Conservation (phyloP, 2,797 vertebrate genomes). For the Tadarida brasiliensis region DNA sequence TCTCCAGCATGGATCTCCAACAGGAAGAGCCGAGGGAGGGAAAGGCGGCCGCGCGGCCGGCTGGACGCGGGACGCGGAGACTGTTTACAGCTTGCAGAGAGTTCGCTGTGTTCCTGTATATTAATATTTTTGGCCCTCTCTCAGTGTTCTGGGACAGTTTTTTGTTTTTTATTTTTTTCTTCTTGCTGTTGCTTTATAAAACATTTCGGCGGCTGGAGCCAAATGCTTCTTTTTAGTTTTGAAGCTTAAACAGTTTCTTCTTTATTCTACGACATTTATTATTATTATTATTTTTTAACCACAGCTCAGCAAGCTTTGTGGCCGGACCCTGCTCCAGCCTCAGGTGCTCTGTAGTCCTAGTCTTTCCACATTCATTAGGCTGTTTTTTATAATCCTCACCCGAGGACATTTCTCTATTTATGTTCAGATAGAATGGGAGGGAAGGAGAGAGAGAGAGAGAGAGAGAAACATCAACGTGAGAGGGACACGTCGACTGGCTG, state of each 20-base stretch:
- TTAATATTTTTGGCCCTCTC: slow-evolving; percentile 82
- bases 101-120: slow-evolving; percentile 65
- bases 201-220: slow-evolving; percentile 66
- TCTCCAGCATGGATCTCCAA: background rate
- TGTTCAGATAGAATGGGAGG: too few species aligned
- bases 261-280: slow-evolving; percentile 19
- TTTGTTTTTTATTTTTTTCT: slow-evolving; percentile 60
- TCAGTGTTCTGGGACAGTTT: slow-evolving; percentile 70
- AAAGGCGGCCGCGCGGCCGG: background rate
- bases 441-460: too few species aligned
- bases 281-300: slow-evolving; percentile 15
- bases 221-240: slow-evolving; percentile 76
- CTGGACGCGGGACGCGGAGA: slow-evolving; percentile 10
- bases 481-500: too few species aligned
- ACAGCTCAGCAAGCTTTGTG: slow-evolving; percentile 52
- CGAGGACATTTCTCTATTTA: too few species aligned
- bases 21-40: slow-evolving; percentile 11
- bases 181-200: slow-evolving; percentile 81
- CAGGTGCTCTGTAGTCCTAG: background rate
- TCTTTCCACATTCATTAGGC: background rate
- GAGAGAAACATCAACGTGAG: too few species aligned
- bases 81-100: slow-evolving; percentile 74
- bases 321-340: background rate
- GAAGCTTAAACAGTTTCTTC: slow-evolving; percentile 77
- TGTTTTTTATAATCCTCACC: too few species aligned